These are phyloP conservation scores for Invenusta paracnida DNA, from an alignment of 2,888 invertebrate species.

Conservation along the genomic window DNA sequence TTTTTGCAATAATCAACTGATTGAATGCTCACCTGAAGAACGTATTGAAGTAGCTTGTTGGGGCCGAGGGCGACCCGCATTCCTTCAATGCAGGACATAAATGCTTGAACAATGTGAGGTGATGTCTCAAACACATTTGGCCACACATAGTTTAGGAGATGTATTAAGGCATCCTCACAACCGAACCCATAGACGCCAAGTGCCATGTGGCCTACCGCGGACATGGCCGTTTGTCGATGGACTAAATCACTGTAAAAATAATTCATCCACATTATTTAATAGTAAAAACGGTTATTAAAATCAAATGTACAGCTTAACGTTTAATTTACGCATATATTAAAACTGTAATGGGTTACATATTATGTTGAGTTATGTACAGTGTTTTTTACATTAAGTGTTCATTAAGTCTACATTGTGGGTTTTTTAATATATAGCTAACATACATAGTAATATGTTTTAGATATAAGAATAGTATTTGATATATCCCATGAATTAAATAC, in stretches of 20 bases:
- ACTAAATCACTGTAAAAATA: conserved; percentile 77
- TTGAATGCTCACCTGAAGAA: conserved; percentile 71
- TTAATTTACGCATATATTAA: too few relatives aligned
- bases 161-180: conserved; percentile 93
- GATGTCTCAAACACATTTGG: conserved; percentile 99
- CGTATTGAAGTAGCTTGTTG: conserved; percentile 89
- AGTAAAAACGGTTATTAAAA: background rate
- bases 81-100: conserved; percentile 97
- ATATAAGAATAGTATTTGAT: too few relatives aligned
- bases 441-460: too few relatives aligned
- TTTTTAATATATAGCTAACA: too few relatives aligned
- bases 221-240: conserved; percentile 96
- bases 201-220: conserved; percentile 97
- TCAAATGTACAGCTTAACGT: background rate
- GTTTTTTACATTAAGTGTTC: too few relatives aligned
- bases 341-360: too few relatives aligned
- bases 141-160: conserved; percentile 97
- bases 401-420: too few relatives aligned
- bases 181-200: conserved; percentile 96
- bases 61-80: conserved; percentile 92
- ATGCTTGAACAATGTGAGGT: conserved; percentile 97
- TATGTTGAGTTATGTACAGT: too few relatives aligned
- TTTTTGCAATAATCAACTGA: too few relatives aligned
- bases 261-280: conserved; percentile 28
- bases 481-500: too few relatives aligned